A percentile compares a stretch with the other conserved stretches of the same genome.
phyloP scores from a whole-genome alignment of 2,113 vertebrate genomes.

The pig (Sus scrofa) region DNA sequence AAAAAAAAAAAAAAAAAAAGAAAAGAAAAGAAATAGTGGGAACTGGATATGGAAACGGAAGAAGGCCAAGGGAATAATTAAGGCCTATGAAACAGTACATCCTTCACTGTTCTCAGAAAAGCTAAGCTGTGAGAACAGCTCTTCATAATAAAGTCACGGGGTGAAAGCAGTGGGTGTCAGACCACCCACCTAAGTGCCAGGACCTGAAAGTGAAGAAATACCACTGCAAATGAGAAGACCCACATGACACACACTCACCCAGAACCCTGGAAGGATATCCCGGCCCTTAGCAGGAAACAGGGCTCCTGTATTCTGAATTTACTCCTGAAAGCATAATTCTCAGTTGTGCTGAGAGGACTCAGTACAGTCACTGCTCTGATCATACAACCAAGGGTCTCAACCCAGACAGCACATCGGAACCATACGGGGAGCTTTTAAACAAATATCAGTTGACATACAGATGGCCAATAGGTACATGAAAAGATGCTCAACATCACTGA shows the following conservation, averaged over 20 bases:
- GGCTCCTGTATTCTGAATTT: neutral
- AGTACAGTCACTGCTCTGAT: neutral
- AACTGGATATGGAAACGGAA: neutral
- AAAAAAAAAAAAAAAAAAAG: no score
- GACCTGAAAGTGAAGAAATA: neutral
- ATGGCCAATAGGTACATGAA: no score
- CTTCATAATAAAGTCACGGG: neutral
- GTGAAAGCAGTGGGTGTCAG: neutral
- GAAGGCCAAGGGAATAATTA: slow-evolving; percentile 13
- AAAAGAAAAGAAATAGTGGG: neutral
- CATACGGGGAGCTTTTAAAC: no score
- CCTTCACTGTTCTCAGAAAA: slow-evolving; percentile 21
- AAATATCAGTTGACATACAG: no score
- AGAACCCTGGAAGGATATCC: neutral
- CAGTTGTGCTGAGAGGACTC: neutral
- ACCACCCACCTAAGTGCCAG: neutral
- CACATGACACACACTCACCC: neutral
- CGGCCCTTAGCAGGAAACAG: neutral
- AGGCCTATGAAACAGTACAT: neutral
- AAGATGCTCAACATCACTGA: no score
- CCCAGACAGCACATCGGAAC: neutral
- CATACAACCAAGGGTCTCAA: neutral
- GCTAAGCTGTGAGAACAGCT: neutral
- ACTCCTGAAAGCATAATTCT: neutral
- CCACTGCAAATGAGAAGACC: neutral